A percentile compares a stretch with the other conserved stretches of the same genome.
Evolutionary conservation across 2,888 invertebrate species (phyloP).

Genomic region (Cephus pygmeus): DNA sequence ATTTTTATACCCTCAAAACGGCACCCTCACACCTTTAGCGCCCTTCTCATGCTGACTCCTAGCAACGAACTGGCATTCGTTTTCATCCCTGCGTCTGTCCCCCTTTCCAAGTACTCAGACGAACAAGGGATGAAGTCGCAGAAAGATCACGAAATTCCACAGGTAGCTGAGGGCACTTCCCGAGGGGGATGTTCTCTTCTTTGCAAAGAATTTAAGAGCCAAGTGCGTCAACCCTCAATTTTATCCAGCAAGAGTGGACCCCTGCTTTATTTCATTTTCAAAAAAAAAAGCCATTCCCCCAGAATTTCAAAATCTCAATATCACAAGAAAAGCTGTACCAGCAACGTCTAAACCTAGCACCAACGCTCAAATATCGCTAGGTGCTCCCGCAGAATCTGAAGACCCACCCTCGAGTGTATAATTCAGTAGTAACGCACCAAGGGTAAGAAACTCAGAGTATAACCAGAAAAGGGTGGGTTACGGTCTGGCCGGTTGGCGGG

Average conservation of each 20-base stretch:
- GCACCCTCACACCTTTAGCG: not conserved
- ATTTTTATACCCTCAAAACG: not conserved
- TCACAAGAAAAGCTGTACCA: constrained; percentile 2
- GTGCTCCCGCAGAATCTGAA: not conserved
- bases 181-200: constrained; percentile 1
- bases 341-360: not conserved
- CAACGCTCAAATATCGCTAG: not conserved
- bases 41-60: not conserved
- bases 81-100: not conserved
- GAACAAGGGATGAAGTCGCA: constrained; percentile 27
- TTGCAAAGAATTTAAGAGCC: not conserved
- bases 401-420: constrained; percentile 18
- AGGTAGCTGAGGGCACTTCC: constrained; percentile 33
- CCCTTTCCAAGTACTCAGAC: not conserved
- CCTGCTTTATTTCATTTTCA: not conserved
- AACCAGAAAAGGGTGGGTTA: not conserved
- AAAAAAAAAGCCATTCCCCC: constrained; percentile 15
- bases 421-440: constrained; percentile 27
- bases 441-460: not conserved
- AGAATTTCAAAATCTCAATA: constrained; percentile 34
- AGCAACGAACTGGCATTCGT: not conserved
- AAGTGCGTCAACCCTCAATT: not conserved
- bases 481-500: not conserved
- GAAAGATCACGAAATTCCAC: constrained; percentile 39
- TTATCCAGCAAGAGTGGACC: not conserved